phyloP scores from a whole-genome alignment of 2,888 invertebrate genomes.

The Thera britannica region DNA sequence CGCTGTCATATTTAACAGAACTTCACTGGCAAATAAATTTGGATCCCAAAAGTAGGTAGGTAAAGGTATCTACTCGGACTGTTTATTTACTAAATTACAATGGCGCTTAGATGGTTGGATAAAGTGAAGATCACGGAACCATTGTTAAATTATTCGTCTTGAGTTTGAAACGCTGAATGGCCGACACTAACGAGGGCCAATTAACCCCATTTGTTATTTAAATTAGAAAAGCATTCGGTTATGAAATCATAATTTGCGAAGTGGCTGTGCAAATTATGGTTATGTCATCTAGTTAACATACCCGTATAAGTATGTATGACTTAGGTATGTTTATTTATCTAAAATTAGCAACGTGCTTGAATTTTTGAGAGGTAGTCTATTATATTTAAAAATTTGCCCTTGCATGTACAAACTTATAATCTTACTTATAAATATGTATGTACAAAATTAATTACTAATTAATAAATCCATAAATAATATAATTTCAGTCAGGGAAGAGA shows the following conservation, averaged over 20 bases:
- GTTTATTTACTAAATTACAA: too few species aligned
- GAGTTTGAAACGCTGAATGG: constrained; percentile 22
- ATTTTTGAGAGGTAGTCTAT: background rate
- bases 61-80: too few species aligned
- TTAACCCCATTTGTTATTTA: constrained; percentile 34
- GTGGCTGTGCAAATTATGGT: constrained; percentile 28
- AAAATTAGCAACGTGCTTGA: background rate
- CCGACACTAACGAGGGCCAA: constrained; percentile 19
- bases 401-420: too few species aligned
- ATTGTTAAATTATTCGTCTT: background rate
- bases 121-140: background rate
- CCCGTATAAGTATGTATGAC: constrained; percentile 20
- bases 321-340: constrained; percentile 18
- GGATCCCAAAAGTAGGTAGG: too few species aligned
- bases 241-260: constrained; percentile 34
- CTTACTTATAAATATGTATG: too few species aligned
- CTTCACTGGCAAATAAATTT: too few species aligned
- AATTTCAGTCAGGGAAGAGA: too few species aligned
- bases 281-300: constrained; percentile 32
- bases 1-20: too few species aligned
- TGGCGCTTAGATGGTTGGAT: too few species aligned
- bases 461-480: too few species aligned
- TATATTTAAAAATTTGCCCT: too few species aligned
- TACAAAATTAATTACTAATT: too few species aligned
- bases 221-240: constrained; percentile 39